Evolutionary conservation across 2,797 vertebrate species (phyloP).

Genomic region (Anguilla pacifica): DNA sequence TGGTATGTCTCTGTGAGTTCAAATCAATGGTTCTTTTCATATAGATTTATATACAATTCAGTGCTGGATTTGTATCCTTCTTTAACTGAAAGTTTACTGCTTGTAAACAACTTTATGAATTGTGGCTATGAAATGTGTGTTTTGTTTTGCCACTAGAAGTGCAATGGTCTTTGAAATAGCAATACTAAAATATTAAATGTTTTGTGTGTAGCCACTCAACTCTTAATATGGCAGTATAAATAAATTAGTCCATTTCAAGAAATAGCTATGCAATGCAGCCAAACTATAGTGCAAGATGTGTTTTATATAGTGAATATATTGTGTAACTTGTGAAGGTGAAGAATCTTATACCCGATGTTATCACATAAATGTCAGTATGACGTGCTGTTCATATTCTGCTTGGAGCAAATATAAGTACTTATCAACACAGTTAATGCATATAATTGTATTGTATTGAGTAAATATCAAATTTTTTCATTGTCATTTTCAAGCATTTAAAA

Average conservation of each 20-base stretch:
- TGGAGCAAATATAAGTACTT: too few species aligned
- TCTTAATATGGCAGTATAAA: neutral
- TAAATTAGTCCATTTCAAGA: neutral
- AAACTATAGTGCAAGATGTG: neutral
- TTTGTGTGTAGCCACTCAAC: neutral
- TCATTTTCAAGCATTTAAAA: neutral
- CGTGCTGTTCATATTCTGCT: neutral
- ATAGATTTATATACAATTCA: neutral
- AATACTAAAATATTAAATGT: neutral
- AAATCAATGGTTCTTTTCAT: slow-evolving; percentile 23
- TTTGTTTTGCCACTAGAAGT: neutral
- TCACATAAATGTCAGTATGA: neutral
- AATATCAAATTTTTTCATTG: too few species aligned
- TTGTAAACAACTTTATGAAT: neutral
- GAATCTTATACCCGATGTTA: neutral
- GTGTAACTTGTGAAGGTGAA: too few species aligned
- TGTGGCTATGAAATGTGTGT: neutral
- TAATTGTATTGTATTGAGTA: too few species aligned
- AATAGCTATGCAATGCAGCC: neutral
- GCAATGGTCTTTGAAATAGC: neutral
- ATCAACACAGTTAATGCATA: too few species aligned
- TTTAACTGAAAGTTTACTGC: neutral
- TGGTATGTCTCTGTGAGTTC: slow-evolving; percentile 39
- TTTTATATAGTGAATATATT: neutral
- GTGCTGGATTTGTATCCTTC: neutral